phyloP scores from a whole-genome alignment of 2,888 invertebrate species.

The Siphlonurus alternatus region DNA sequence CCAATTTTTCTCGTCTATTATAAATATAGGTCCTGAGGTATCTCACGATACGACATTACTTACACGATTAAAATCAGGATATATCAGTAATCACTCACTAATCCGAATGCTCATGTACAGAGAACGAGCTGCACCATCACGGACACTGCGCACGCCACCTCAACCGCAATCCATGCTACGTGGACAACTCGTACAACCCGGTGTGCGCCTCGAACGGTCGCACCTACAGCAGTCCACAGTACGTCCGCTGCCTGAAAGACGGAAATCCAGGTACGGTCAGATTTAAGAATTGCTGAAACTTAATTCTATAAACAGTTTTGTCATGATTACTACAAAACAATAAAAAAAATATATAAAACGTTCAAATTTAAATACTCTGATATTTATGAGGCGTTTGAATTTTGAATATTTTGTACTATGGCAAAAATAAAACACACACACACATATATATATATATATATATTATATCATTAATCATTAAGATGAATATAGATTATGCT shows the following conservation, averaged over 20 bases:
- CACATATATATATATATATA: no score
- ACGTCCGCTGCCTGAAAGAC: conserved; percentile 1
- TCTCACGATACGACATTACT: no score
- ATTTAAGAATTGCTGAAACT: background rate
- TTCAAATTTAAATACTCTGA: no score
- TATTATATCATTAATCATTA: no score
- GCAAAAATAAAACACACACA: no score
- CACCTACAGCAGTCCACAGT: background rate
- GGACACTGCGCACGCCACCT: background rate
- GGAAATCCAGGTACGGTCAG: background rate
- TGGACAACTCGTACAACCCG: background rate
- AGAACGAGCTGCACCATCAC: conserved; percentile 1
- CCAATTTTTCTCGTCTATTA: no score
- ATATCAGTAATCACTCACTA: background rate
- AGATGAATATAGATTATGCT: no score
- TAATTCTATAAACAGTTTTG: background rate
- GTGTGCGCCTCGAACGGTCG: conserved; percentile 2
- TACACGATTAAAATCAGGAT: no score
- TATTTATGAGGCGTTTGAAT: no score
- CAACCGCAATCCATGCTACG: background rate
- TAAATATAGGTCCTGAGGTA: no score
- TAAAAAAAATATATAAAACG: no score
- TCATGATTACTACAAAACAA: background rate
- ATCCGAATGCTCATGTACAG: background rate
- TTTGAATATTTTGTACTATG: no score